Percentiles rank a stretch among this genome's conserved stretches.
phyloP scores from a whole-genome alignment of 2,113 vertebrate genomes.

The Laticauda laticaudata region DNA sequence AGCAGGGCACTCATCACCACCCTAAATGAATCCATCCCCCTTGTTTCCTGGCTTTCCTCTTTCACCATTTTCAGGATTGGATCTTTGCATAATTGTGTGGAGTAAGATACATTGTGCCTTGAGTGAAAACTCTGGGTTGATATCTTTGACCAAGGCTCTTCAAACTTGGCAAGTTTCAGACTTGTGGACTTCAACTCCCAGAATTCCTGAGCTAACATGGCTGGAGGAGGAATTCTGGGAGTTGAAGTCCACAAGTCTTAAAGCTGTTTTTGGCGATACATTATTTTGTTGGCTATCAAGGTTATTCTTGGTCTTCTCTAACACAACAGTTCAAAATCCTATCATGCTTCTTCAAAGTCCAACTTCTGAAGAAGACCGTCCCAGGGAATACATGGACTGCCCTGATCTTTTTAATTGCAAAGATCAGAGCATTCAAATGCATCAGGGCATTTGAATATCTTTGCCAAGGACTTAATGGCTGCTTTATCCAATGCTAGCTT shows the following conservation, averaged over 20 bases:
- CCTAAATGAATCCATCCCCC: not conserved
- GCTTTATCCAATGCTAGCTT: not conserved
- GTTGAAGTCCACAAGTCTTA: not conserved
- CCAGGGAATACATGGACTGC: not conserved
- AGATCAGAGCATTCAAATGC: too few species aligned
- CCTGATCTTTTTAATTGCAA: too few species aligned
- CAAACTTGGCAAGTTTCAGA: too few species aligned
- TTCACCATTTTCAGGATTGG: not conserved
- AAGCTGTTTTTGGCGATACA: not conserved
- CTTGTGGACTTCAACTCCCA: too few species aligned
- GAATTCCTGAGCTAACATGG: too few species aligned
- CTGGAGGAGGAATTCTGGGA: not conserved
- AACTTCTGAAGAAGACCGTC: not conserved
- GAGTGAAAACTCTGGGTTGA: too few species aligned
- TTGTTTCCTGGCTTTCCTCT: not conserved
- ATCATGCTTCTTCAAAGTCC: not conserved
- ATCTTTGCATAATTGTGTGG: not conserved
- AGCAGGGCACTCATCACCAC: too few species aligned
- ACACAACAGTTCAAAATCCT: not conserved
- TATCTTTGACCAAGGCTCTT: too few species aligned
- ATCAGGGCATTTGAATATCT: not conserved
- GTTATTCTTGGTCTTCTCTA: not conserved
- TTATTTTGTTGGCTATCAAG: not conserved
- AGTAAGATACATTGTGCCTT: not conserved
- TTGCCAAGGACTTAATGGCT: not conserved